phyloP scores from a whole-genome alignment of 1,140 invertebrate species.

The Tribolium madens region DNA sequence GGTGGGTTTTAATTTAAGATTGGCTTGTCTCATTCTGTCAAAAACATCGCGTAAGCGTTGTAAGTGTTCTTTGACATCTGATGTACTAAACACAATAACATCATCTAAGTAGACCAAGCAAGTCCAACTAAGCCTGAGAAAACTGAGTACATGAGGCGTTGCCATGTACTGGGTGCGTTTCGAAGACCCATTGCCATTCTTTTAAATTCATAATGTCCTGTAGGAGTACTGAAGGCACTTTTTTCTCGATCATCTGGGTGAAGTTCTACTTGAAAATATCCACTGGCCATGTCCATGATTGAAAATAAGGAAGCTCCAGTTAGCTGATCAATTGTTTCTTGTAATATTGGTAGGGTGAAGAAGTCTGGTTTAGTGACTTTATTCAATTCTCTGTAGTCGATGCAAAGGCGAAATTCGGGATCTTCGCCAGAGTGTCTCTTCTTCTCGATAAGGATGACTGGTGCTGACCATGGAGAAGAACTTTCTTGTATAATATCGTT shows the following conservation, averaged over 20 bases:
- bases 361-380: conserved; percentile 62
- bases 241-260: conserved; percentile 62
- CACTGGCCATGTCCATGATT: conserved; percentile 64
- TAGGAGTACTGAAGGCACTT: conserved; percentile 64
- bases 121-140: conserved; percentile 36
- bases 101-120: conserved; percentile 53
- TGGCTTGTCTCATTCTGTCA: conserved; percentile 59
- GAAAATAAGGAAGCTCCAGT: conserved; percentile 61
- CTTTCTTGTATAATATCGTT: conserved; percentile 59
- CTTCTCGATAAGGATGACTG: conserved; percentile 67
- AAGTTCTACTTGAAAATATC: conserved; percentile 67
- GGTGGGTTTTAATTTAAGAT: conserved; percentile 65
- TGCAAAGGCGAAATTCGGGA: conserved; percentile 50
- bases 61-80: conserved; percentile 57
- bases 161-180: conserved; percentile 59
- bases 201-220: conserved; percentile 64
- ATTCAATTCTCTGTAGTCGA: conserved; percentile 56
- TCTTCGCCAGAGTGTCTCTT: conserved; percentile 11
- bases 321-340: conserved; percentile 57
- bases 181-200: too few relatives aligned
- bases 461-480: conserved; percentile 62
- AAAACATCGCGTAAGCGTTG: conserved; percentile 49
- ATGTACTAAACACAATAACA: conserved; percentile 49
- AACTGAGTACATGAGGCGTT: conserved; percentile 36
- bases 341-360: conserved; percentile 67